Conservation (phyloP, 2,797 vertebrate species). For the Parauchenoglanis ngamensis region DNA sequence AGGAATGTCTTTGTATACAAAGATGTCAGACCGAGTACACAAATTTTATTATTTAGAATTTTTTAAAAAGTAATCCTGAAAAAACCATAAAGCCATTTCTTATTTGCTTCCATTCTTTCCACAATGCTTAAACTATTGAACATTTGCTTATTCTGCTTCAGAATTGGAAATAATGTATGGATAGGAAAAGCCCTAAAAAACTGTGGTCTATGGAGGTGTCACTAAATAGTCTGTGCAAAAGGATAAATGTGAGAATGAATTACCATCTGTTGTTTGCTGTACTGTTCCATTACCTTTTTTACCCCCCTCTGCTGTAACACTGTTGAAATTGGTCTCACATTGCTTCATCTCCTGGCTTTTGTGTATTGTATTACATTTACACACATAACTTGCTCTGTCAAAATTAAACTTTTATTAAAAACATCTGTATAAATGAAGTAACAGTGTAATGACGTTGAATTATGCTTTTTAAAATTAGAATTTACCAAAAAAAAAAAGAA, state of each 20-base stretch:
- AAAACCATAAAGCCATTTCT: neutral
- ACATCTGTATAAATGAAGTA: neutral
- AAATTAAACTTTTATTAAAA: neutral
- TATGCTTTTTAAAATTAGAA: no score
- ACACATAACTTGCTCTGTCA: neutral
- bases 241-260: neutral
- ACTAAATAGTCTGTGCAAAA: neutral
- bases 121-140: neutral
- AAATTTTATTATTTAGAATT: no score
- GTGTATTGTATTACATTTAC: neutral
- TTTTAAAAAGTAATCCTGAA: neutral
- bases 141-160: neutral
- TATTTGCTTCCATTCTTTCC: neutral
- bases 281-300: neutral
- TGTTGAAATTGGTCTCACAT: slow-evolving; percentile 5
- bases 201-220: neutral
- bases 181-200: neutral
- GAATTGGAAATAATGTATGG: neutral
- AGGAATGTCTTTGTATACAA: neutral
- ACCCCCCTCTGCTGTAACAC: neutral
- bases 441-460: no score
- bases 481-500: neutral
- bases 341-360: neutral
- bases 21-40: neutral
- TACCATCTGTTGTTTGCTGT: neutral